Base-by-base conservation (phyloP, 2,888 invertebrate species). In the Oxytorus armatus region DNA sequence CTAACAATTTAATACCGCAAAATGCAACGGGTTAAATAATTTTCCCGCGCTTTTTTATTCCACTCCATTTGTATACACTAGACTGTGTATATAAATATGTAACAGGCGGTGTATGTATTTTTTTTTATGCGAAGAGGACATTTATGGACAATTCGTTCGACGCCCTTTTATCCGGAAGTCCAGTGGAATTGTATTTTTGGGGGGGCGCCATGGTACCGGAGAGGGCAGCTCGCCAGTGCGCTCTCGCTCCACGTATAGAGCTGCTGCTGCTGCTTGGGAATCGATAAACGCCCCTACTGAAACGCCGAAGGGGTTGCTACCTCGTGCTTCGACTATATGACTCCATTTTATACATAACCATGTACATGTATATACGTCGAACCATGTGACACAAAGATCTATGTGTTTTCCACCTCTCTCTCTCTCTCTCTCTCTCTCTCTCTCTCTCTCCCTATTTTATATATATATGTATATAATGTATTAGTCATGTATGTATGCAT, bases 251-350 rank as follows among this genome's bases (percentile, higher is more conserved):
- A 53, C 63, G 42, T 8, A 29, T 57, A 70, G 63, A 16, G 81
- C 25, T 83, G 82, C 39, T 87, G 87, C 61, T 86, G 87, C 59
- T 87, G 88, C 66, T 88, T n/a, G 87, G 16, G 86, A 90, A 90
- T 90, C 90, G 90, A 90, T 90, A 90, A 87, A 86, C 86, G 79
- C 86, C 89, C 89, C 88, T 87, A 77, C 81, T 73, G 68, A 74
- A 84, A 84, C 82, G 86, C 85, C 85, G 85, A 87, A 88, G 86
- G 88, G 88, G 87, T 88, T 85, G 84, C 83, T 82, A 75, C 83
- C 84, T 82, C 79, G 75, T 78, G 81, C 72, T 83, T 66, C 55
- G 73, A 77, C 77, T 81, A 44, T 23, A 77, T 68, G 66, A 79
- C 72, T 81, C 61, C 44, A 61, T 53, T 33, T n/a, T 49, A 47